Percentiles rank a stretch among this genome's conserved stretches.
Conservation (phyloP, 2,888 invertebrate species). For the Endomychus coccineus region DNA sequence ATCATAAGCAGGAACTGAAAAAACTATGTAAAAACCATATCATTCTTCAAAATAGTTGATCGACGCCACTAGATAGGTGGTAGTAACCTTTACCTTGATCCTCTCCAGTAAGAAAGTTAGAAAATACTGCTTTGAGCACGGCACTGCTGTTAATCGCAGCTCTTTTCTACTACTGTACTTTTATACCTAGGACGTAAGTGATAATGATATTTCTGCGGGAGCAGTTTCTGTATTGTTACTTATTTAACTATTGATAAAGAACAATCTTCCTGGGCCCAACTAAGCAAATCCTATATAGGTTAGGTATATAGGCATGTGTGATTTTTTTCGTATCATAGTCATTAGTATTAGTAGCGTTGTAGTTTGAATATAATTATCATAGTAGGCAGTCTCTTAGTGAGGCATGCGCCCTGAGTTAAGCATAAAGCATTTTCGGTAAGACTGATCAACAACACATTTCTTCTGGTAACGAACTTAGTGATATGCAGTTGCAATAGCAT, state of each 20-base stretch:
- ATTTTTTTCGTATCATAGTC: conserved; percentile 45
- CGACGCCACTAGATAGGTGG: no score
- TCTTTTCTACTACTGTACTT: no score
- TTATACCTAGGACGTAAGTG: conserved; percentile 37
- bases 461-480: conserved; percentile 43
- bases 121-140: conserved; percentile 31
- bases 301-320: conserved; percentile 42
- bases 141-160: conserved; percentile 29
- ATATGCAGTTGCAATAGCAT: conserved; percentile 37
- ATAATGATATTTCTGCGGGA: conserved; percentile 36
- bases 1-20: no score
- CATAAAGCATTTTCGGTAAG: conserved; percentile 42
- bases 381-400: conserved; percentile 25
- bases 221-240: conserved; percentile 35
- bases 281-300: conserved; percentile 41
- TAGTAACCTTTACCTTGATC: conserved; percentile 6
- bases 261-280: conserved; percentile 48
- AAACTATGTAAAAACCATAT: no score
- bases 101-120: no score
- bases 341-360: conserved; percentile 40
- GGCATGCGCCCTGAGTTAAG: conserved; percentile 13
- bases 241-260: conserved; percentile 22
- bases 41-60: no score
- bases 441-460: conserved; percentile 46
- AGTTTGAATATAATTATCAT: conserved; percentile 26